phyloP scores from a whole-genome alignment of 2,888 invertebrate species.

The Cantharis flavilabris region DNA sequence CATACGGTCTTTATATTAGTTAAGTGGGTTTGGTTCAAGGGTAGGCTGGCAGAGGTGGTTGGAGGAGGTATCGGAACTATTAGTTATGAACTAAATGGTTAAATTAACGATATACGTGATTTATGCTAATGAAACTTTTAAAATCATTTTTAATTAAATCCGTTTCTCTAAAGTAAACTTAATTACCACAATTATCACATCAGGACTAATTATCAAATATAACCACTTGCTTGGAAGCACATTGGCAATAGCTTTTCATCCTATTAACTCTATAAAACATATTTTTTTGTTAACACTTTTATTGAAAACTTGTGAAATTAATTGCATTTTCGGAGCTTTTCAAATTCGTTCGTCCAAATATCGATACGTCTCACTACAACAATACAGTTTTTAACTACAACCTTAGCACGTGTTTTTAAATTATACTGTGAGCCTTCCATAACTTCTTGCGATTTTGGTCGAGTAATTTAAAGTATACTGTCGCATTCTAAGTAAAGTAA shows the following conservation, averaged over 20 bases:
- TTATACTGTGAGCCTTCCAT: slow-evolving; percentile 22
- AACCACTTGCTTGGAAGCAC: neutral
- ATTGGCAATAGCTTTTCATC: neutral
- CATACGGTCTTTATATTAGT: slow-evolving; percentile 48
- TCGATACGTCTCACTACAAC: slow-evolving; percentile 17
- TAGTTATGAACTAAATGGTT: slow-evolving; percentile 26
- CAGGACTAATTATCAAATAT: neutral
- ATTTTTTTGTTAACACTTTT: neutral
- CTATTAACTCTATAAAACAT: neutral
- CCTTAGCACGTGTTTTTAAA: slow-evolving; percentile 30
- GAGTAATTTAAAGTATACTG: neutral
- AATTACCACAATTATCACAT: neutral
- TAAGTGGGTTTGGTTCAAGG: slow-evolving; percentile 35
- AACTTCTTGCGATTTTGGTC: neutral
- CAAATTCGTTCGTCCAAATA: slow-evolving; percentile 1
- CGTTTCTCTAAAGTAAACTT: neutral
- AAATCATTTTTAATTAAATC: neutral
- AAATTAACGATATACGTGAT: slow-evolving; percentile 17
- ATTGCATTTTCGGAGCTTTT: neutral
- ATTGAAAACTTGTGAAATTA: neutral
- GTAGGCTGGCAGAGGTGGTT: slow-evolving; percentile 30
- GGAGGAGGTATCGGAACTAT: slow-evolving; percentile 32
- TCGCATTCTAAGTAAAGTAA: slow-evolving; percentile 25
- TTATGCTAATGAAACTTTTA: neutral
- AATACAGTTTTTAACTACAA: slow-evolving; percentile 22